These are phyloP conservation scores for Tachina lurida DNA, from an alignment of 2,888 invertebrate genomes.

Conservation along the genomic window DNA sequence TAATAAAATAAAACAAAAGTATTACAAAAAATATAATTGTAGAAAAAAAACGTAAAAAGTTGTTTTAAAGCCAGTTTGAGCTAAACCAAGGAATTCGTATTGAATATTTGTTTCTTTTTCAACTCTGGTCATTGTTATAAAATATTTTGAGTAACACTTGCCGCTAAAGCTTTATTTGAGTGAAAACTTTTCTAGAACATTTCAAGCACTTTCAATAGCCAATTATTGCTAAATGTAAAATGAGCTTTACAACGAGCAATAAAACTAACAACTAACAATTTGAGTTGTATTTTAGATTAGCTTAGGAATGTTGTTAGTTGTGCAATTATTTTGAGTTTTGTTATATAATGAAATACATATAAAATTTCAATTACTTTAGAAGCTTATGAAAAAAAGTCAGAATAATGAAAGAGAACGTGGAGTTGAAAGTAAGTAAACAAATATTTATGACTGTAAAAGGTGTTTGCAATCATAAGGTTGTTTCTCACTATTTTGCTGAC, in stretches of 20 bases:
- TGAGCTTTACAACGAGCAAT: neutral
- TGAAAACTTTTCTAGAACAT: slow-evolving; percentile 21
- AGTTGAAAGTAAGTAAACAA: too few species aligned
- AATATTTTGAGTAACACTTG: slow-evolving; percentile 6
- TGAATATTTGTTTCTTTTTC: neutral
- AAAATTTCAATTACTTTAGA: neutral
- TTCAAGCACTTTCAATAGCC: neutral
- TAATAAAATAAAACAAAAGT: neutral
- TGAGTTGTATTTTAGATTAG: neutral
- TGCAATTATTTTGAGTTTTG: neutral
- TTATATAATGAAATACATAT: neutral
- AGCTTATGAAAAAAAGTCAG: neutral
- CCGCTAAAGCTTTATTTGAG: slow-evolving; percentile 23
- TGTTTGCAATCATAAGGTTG: too few species aligned
- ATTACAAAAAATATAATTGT: too few species aligned
- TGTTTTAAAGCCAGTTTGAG: slow-evolving; percentile 43
- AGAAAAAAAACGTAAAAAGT: slow-evolving; percentile 24
- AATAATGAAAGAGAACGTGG: too few species aligned
- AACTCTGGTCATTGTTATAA: slow-evolving; percentile 14
- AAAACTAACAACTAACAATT: neutral
- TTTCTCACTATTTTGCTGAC: too few species aligned
- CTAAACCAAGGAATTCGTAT: slow-evolving; percentile 19
- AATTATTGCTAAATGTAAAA: neutral
- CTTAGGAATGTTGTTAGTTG: slow-evolving; percentile 12
- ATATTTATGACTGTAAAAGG: too few species aligned